Evolutionary conservation across 2,113 vertebrate genomes (phyloP).

Genomic region (Alligator mississippiensis): DNA sequence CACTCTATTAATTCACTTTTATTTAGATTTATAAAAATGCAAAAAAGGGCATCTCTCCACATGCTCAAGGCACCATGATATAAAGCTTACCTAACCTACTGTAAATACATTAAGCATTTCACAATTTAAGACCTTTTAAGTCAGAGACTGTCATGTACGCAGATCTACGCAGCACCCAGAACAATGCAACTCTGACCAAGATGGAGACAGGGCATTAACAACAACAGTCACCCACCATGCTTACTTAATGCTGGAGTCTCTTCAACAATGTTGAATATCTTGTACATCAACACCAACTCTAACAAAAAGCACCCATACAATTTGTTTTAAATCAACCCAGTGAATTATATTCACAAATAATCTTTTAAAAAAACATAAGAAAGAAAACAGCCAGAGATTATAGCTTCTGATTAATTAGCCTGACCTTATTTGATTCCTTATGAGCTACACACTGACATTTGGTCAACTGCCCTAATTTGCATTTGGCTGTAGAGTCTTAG

Average conservation of each 20-base stretch:
- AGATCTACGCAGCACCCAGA: background rate
- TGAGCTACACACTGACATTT: slow-evolving; percentile 22
- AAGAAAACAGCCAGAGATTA: slow-evolving; percentile 14
- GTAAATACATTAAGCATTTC: background rate
- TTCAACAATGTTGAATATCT: background rate
- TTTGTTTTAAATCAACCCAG: background rate
- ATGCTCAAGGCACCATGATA: background rate
- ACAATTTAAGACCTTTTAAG: background rate
- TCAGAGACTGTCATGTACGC: background rate
- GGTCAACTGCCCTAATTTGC: background rate
- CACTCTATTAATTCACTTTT: background rate
- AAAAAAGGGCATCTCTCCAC: background rate
- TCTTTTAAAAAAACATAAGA: background rate
- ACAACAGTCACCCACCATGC: background rate
- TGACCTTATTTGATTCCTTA: background rate
- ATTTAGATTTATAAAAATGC: slow-evolving; percentile 16
- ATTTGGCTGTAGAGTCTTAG: background rate
- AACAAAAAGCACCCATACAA: background rate
- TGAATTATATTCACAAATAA: background rate
- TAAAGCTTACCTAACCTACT: background rate
- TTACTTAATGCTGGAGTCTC: background rate
- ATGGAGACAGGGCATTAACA: background rate
- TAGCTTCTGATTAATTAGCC: slow-evolving; percentile 21
- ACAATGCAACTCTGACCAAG: background rate
- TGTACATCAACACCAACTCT: background rate